These are phyloP conservation scores for Papilio elwesi DNA, from an alignment of 2,888 invertebrate species.

Conservation along the genomic window DNA sequence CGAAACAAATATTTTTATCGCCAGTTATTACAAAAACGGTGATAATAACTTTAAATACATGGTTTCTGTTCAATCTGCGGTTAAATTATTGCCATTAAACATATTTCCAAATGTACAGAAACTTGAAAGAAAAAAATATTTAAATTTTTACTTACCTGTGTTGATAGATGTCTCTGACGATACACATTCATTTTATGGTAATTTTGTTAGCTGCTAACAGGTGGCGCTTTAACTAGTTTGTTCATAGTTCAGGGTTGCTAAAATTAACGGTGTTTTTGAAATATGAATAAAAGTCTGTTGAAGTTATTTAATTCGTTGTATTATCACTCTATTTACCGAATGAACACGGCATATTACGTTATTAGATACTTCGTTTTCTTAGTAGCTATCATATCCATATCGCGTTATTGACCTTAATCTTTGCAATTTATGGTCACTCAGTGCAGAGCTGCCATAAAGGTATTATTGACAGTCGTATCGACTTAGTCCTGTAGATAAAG, in stretches of 20 bases:
- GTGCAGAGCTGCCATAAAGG: slow-evolving; percentile 73
- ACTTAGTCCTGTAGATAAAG: slow-evolving; percentile 66
- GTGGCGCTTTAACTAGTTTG: slow-evolving; percentile 47
- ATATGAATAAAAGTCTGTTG: not conserved
- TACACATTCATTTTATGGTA: slow-evolving; percentile 41
- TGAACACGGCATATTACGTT: not conserved
- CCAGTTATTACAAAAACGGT: slow-evolving; percentile 1
- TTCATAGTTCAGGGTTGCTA: not conserved
- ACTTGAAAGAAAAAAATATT: not conserved
- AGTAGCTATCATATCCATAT: slow-evolving; percentile 73
- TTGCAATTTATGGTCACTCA: slow-evolving; percentile 77
- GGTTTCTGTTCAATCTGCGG: slow-evolving; percentile 7
- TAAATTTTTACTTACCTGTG: slow-evolving; percentile 27
- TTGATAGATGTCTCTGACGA: slow-evolving; percentile 53
- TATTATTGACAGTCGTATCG: slow-evolving; percentile 78
- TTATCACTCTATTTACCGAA: slow-evolving; percentile 1
- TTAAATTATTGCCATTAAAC: slow-evolving; percentile 1
- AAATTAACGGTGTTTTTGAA: slow-evolving; percentile 14
- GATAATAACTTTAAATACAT: not conserved
- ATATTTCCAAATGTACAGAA: slow-evolving; percentile 6
- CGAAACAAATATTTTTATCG: slow-evolving; percentile 5
- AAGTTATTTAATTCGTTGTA: not conserved
- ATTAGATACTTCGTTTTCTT: slow-evolving; percentile 55
- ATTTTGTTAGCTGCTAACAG: slow-evolving; percentile 46
- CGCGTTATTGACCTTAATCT: slow-evolving; percentile 81